Conservation (phyloP, 2,113 vertebrate genomes). For the Corythornis cristatus region DNA sequence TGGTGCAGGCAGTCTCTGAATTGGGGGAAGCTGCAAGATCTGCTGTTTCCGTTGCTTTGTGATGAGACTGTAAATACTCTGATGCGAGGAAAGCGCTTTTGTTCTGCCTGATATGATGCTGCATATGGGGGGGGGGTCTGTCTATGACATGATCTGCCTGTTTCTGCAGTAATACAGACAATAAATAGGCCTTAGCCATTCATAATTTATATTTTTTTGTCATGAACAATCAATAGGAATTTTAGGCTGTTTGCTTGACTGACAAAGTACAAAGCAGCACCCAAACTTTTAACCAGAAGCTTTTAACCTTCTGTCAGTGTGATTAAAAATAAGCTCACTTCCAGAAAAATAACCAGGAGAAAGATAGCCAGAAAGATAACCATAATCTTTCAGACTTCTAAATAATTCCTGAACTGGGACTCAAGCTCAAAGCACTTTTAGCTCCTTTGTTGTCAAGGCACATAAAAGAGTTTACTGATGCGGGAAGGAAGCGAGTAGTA, state of each 20-base stretch:
- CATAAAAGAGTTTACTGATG: not conserved
- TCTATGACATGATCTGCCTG: not conserved
- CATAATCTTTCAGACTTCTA: not conserved
- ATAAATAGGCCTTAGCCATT: not conserved
- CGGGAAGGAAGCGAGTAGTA: not conserved
- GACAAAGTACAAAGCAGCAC: not conserved
- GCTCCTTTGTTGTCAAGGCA: not conserved
- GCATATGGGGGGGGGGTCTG: not conserved
- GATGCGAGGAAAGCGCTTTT: not conserved
- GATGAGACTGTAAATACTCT: not conserved
- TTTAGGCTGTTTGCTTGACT: not conserved
- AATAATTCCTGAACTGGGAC: not conserved
- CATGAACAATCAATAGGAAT: not conserved
- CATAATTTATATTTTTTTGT: not conserved
- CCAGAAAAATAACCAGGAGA: constrained; percentile 4
- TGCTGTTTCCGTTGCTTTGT: not conserved
- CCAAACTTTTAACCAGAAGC: not conserved
- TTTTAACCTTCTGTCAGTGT: not conserved
- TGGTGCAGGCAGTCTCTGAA: accelerated
- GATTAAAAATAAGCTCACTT: constrained; percentile 14
- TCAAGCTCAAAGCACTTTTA: not conserved
- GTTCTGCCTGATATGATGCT: not conserved
- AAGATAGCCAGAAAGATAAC: constrained; percentile 4
- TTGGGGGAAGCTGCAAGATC: not conserved
- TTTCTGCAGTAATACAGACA: not conserved